Conservation (phyloP, 53 echinoderm and acorn worm species). For the Echinometra lucunter region DNA sequence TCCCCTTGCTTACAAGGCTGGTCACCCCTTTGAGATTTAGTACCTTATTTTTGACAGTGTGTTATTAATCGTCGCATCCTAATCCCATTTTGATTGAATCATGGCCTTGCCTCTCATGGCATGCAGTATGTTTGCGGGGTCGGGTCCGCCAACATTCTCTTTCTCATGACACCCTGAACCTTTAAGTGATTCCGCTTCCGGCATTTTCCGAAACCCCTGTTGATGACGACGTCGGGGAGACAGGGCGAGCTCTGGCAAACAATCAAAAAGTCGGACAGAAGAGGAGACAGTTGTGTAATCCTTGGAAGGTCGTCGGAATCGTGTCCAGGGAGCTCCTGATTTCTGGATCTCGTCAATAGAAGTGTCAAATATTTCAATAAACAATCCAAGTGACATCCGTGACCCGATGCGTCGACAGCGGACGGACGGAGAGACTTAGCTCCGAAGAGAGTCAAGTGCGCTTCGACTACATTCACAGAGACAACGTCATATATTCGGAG, state of each 20-base stretch:
- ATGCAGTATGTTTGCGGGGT: neutral
- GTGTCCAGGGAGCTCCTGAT: neutral
- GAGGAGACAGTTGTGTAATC: conserved; percentile 4
- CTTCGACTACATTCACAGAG: neutral
- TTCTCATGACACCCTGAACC: neutral
- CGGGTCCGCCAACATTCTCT: neutral
- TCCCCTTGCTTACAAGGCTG: neutral
- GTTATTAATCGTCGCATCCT: neutral
- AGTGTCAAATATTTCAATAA: conserved; percentile 44
- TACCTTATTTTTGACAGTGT: neutral
- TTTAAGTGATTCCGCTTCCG: conserved; percentile 22
- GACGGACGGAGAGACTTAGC: neutral
- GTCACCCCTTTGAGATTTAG: neutral
- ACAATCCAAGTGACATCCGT: neutral
- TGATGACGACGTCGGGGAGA: neutral
- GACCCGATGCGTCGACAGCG: conserved; percentile 18
- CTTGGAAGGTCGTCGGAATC: neutral
- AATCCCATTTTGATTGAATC: neutral
- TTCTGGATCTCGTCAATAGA: neutral
- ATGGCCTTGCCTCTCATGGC: neutral
- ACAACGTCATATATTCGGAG: no score
- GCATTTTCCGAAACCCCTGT: conserved; percentile 18
- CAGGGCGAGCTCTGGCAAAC: conserved; percentile 10
- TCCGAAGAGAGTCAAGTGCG: neutral
- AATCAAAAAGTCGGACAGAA: neutral